Conservation (phyloP, 2,888 invertebrate species). For the Spilosoma lubricipeda region DNA sequence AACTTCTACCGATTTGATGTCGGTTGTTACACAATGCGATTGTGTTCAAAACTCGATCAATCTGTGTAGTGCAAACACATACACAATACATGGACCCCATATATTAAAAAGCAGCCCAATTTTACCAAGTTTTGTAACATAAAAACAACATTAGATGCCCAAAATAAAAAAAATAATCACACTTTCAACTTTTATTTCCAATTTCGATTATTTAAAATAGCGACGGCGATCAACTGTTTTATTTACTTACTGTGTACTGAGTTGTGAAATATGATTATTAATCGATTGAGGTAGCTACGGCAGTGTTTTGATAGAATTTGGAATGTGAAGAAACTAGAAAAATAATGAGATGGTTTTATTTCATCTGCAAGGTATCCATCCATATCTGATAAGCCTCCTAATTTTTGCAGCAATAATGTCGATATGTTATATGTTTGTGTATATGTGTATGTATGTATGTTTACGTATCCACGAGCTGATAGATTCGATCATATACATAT, state of each 20-base stretch:
- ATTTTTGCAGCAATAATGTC: too few relatives aligned
- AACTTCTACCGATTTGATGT: not conserved
- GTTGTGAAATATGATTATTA: not conserved
- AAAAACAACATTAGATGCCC: conserved; percentile 22
- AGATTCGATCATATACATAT: too few relatives aligned
- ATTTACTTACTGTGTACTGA: conserved; percentile 34
- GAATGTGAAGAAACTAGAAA: not conserved
- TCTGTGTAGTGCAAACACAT: conserved; percentile 5
- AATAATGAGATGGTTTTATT: not conserved
- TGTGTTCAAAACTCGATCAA: not conserved
- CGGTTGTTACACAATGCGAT: not conserved
- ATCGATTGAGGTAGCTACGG: not conserved
- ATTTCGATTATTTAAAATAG: conserved; percentile 58
- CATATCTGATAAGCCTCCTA: too few relatives aligned
- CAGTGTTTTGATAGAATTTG: not conserved
- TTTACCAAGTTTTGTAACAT: conserved; percentile 5
- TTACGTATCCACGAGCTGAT: too few relatives aligned
- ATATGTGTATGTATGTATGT: too few relatives aligned
- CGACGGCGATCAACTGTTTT: conserved; percentile 42
- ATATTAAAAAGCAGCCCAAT: not conserved
- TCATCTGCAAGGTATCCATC: too few relatives aligned
- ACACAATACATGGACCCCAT: not conserved
- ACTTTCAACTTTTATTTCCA: conserved; percentile 52
- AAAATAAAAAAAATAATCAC: conserved; percentile 40
- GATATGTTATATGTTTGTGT: too few relatives aligned